Evolutionary conservation across 2,113 vertebrate species (phyloP).

Genomic region (Ptychochromis oligacanthus): DNA sequence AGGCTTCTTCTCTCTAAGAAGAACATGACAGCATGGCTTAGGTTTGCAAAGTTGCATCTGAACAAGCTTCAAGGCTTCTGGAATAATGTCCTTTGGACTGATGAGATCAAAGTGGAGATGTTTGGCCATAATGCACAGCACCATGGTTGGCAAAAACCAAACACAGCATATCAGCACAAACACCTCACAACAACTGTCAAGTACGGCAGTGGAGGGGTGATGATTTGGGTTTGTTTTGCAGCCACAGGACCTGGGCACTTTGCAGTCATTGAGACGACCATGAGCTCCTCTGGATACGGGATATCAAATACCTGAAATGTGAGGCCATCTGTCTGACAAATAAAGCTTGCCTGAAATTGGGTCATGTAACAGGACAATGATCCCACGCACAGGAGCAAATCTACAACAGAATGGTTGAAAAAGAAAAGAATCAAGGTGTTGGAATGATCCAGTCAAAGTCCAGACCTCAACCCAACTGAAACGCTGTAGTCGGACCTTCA

Average conservation of each 20-base stretch:
- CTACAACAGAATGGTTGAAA: too few relatives aligned
- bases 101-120: not conserved
- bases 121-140: not conserved
- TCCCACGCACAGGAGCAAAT: too few relatives aligned
- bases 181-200: not conserved
- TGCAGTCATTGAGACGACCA: not conserved
- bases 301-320: too few relatives aligned
- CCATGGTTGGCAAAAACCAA: not conserved
- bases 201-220: not conserved
- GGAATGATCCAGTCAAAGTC: too few relatives aligned
- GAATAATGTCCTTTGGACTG: too few relatives aligned
- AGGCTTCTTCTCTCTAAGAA: too few relatives aligned
- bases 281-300: not conserved
- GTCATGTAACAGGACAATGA: not conserved
- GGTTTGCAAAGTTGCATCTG: too few relatives aligned
- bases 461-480: too few relatives aligned
- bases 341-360: rapidly evolving
- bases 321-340: not conserved
- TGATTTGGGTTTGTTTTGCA: not conserved
- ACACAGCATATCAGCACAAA: not conserved
- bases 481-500: too few relatives aligned
- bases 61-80: too few relatives aligned
- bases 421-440: too few relatives aligned
- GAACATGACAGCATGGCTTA: too few relatives aligned
- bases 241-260: not conserved